Evolutionary conservation across 2,888 invertebrate species (phyloP).

Genomic region (Hirtodrosophila histrioides): DNA sequence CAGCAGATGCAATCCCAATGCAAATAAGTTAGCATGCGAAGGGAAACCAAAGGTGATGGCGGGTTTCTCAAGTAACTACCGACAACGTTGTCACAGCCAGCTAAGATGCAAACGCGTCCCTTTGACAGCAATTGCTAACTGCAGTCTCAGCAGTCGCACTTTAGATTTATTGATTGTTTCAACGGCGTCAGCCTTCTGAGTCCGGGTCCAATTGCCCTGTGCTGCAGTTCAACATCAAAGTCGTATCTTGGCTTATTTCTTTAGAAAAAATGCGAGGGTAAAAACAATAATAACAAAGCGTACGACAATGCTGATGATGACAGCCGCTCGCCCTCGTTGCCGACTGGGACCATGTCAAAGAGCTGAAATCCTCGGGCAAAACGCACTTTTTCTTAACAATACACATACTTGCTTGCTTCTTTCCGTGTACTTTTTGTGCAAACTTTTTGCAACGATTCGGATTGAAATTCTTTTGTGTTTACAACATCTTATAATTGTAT

Average conservation of each 20-base stretch:
- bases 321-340: conserved; percentile 42
- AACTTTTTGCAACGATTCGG: conserved; percentile 68
- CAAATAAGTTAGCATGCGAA: conserved; percentile 37
- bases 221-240: conserved; percentile 29
- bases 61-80: conserved; percentile 5
- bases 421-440: conserved; percentile 30
- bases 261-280: conserved; percentile 37
- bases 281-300: conserved; percentile 20
- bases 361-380: conserved; percentile 38
- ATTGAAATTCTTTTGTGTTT: conserved; percentile 75
- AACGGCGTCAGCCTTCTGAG: conserved; percentile 41
- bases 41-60: background rate
- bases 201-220: conserved; percentile 25
- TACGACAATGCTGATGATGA: conserved; percentile 67
- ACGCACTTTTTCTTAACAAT: conserved; percentile 53
- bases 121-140: conserved; percentile 35
- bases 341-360: conserved; percentile 26
- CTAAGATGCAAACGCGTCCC: conserved; percentile 30
- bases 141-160: conserved; percentile 58
- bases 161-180: conserved; percentile 76
- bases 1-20: conserved; percentile 30
- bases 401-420: conserved; percentile 19
- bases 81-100: conserved; percentile 54
- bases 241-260: conserved; percentile 48
- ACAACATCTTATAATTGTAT: conserved; percentile 56